Conservation (phyloP, 92 coral and sea anemone genomes). For the Porites divaricata region DNA sequence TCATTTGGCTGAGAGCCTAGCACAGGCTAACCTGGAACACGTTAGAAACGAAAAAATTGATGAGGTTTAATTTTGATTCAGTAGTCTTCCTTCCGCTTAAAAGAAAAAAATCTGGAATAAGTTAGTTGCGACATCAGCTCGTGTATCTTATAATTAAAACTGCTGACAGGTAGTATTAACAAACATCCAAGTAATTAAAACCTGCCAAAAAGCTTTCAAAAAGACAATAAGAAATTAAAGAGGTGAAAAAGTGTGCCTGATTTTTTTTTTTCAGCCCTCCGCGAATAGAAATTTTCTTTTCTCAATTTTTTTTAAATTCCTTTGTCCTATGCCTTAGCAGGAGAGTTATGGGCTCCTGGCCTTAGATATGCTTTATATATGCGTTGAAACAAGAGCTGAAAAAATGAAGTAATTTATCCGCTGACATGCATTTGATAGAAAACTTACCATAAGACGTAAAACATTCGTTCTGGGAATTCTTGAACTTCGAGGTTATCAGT, state of each 20-base stretch:
- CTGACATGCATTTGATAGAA: background rate
- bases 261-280: background rate
- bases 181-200: conserved; percentile 71
- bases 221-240: conserved; percentile 23
- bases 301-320: background rate
- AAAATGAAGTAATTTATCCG: background rate
- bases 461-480: conserved; percentile 45
- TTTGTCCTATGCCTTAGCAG: background rate
- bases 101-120: conserved; percentile 19
- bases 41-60: background rate
- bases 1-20: background rate
- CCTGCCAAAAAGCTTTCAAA: conserved; percentile 41
- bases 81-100: background rate
- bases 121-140: background rate
- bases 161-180: conserved; percentile 60
- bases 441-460: background rate
- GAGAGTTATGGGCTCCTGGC: too few relatives aligned
- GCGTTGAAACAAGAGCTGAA: background rate
- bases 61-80: background rate
- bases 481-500: conserved; percentile 60
- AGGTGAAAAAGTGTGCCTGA: background rate
- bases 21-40: conserved; percentile 16
- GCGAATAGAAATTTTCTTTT: background rate
- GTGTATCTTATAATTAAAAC: conserved; percentile 28
- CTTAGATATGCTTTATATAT: background rate